These are phyloP conservation scores for Eulemur albifrons DNA, from an alignment of 2,797 vertebrate species.

Conservation along the genomic window DNA sequence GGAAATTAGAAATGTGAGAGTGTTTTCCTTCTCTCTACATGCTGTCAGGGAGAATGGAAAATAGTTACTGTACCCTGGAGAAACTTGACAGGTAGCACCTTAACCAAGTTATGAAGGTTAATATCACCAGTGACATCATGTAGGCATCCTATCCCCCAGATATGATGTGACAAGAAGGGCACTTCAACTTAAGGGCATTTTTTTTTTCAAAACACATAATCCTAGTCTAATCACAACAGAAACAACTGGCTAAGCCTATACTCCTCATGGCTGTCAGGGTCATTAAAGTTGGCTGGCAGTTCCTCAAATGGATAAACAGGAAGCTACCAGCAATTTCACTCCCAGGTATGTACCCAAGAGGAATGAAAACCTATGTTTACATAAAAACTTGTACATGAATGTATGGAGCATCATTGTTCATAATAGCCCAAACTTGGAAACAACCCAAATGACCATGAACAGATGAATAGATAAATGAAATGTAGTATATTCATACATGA, in stretches of 20 bases:
- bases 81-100: neutral
- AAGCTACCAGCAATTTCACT: neutral
- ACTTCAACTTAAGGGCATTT: neutral
- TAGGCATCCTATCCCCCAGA: neutral
- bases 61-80: neutral
- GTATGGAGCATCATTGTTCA: neutral
- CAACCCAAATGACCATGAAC: neutral
- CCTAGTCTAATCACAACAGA: neutral
- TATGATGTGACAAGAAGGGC: neutral
- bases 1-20: neutral
- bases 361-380: neutral
- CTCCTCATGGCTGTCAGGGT: neutral
- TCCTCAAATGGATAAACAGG: neutral
- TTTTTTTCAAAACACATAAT: neutral
- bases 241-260: neutral
- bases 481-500: neutral
- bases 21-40: neutral
- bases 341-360: neutral
- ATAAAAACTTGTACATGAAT: neutral
- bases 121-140: neutral
- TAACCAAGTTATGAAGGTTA: neutral
- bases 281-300: neutral
- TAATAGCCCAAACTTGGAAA: neutral
- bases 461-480: neutral
- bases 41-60: neutral